A percentile compares a stretch with the other conserved stretches of the same genome.
Evolutionary conservation across 2,113 vertebrate genomes (phyloP).

Genomic region (Halcyon senegalensis): DNA sequence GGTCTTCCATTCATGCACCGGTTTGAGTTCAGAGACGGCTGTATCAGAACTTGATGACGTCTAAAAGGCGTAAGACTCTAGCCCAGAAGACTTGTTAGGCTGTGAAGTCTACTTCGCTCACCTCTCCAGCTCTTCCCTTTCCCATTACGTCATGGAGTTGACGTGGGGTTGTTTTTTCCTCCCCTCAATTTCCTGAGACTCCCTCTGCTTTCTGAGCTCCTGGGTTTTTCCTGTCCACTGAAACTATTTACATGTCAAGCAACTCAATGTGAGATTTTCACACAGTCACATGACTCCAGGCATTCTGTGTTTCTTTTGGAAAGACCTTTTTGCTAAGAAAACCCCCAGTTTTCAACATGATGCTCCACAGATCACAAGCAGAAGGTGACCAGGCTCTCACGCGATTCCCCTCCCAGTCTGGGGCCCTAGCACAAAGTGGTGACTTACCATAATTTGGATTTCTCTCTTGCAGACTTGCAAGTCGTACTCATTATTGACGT

Average conservation of each 20-base stretch:
- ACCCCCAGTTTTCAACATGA: accelerated
- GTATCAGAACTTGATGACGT: not conserved
- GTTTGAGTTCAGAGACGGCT: not conserved
- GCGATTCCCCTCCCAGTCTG: not conserved
- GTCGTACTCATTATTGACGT: slow-evolving; percentile 96
- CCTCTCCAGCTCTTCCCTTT: not conserved
- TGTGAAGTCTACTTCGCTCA: not conserved
- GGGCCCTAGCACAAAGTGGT: accelerated
- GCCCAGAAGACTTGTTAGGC: not conserved
- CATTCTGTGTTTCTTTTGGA: not conserved
- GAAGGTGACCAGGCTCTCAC: not conserved
- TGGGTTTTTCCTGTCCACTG: not conserved
- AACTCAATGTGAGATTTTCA: not conserved
- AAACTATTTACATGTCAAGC: not conserved
- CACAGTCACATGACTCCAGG: accelerated
- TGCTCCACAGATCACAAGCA: not conserved
- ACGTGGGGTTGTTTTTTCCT: not conserved
- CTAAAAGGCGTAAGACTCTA: not conserved
- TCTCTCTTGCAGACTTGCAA: slow-evolving; percentile 95
- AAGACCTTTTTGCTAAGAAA: not conserved
- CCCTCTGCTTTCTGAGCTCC: not conserved
- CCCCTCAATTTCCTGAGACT: not conserved
- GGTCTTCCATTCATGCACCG: not conserved
- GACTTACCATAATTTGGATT: slow-evolving; percentile 97
- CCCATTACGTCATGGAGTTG: not conserved